Percentiles rank a stretch among this genome's conserved stretches.
Conservation (phyloP, 2,797 vertebrate genomes). For the Craterocephalus amniculus region DNA sequence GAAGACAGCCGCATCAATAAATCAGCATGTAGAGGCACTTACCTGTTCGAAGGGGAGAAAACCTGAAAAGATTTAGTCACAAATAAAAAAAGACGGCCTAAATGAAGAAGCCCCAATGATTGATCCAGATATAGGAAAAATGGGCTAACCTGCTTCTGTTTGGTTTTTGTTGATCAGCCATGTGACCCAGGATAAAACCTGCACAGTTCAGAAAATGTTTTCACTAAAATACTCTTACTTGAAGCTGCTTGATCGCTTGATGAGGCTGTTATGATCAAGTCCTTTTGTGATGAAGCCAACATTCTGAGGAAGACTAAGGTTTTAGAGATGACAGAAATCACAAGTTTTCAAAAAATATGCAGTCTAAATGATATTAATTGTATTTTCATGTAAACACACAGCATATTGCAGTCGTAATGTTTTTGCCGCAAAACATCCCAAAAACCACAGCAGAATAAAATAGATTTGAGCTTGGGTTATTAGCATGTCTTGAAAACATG, state of each 20-base stretch:
- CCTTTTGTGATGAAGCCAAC: not conserved
- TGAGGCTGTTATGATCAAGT: not conserved
- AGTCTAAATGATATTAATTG: not conserved
- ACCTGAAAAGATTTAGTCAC: not conserved
- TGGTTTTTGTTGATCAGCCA: conserved; percentile 3
- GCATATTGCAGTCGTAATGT: no score
- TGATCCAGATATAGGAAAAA: not conserved
- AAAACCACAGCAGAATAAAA: not conserved
- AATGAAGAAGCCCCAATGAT: conserved; percentile 14
- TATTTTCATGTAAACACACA: not conserved
- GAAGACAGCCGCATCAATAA: not conserved
- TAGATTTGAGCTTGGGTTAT: not conserved
- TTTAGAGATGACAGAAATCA: not conserved
- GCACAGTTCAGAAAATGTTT: not conserved
- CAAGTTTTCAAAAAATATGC: not conserved
- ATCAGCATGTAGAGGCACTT: not conserved
- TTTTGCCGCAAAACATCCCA: not conserved
- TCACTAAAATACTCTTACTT: not conserved
- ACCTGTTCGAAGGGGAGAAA: not conserved
- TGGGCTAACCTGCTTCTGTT: not conserved
- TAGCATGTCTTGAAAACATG: not conserved
- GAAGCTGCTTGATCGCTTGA: not conserved
- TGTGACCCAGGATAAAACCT: not conserved
- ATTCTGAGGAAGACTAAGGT: not conserved
- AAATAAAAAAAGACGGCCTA: not conserved